Percentiles rank a stretch among this genome's conserved stretches.
These are phyloP conservation scores for Cyclophora albipunctata DNA, from an alignment of 2,888 invertebrate species.

Conservation along the genomic window DNA sequence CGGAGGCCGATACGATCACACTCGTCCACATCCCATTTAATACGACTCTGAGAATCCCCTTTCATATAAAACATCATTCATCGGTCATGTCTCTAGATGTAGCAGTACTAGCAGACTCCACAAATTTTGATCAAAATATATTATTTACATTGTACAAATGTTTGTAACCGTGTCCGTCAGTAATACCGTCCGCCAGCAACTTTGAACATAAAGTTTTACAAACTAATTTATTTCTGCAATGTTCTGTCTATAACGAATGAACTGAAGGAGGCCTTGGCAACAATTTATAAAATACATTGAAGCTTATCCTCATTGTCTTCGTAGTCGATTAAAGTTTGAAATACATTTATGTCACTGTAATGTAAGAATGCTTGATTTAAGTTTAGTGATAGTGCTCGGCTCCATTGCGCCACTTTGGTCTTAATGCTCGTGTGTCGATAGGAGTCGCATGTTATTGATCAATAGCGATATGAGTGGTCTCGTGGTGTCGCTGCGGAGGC, in stretches of 20 bases:
- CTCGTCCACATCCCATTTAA: slow-evolving; percentile 6
- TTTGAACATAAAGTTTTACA: slow-evolving; percentile 1
- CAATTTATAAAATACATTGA: background rate
- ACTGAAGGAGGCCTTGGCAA: slow-evolving; percentile 13
- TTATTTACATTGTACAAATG: no score
- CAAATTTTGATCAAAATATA: no score
- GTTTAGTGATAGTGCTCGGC: slow-evolving; percentile 32
- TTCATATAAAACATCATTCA: slow-evolving; percentile 1
- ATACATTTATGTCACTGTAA: slow-evolving; percentile 29
- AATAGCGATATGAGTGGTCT: background rate
- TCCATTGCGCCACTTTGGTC: slow-evolving; percentile 73
- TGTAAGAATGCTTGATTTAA: slow-evolving; percentile 29
- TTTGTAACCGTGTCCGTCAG: no score
- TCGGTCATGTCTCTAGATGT: no score
- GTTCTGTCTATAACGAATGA: background rate
- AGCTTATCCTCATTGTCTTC: background rate
- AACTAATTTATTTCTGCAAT: background rate
- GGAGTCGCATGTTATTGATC: slow-evolving; percentile 37
- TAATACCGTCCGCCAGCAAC: background rate
- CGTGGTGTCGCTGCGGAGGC: no score
- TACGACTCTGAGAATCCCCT: slow-evolving; percentile 6
- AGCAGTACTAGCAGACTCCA: no score
- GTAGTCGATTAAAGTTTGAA: slow-evolving; percentile 14
- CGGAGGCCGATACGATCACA: background rate
- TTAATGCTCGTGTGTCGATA: slow-evolving; percentile 54